phyloP scores from a whole-genome alignment of 2,888 invertebrate genomes.

The Lagria hirta region DNA sequence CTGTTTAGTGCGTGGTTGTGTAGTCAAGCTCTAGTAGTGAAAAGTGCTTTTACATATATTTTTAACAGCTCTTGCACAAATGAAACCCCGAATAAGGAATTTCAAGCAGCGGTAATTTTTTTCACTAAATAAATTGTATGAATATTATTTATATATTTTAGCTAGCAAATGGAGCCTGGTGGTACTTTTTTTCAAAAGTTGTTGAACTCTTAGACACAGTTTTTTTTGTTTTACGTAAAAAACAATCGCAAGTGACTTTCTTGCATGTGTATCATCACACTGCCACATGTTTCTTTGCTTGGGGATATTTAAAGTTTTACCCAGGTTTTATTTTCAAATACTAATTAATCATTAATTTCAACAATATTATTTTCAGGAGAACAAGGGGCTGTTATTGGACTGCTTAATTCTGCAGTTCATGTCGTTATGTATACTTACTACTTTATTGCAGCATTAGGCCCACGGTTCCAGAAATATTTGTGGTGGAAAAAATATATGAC shows the following conservation, averaged over 20 bases:
- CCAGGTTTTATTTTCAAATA: conserved; percentile 68
- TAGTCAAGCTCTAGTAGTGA: conserved; percentile 50
- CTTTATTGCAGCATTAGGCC: conserved; percentile 83
- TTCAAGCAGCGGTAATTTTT: conserved; percentile 37
- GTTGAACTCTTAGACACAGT: conserved; percentile 78
- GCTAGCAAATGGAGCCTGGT: conserved; percentile 70
- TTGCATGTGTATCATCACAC: conserved; percentile 89
- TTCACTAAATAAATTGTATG: conserved; percentile 1
- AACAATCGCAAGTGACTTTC: conserved; percentile 83
- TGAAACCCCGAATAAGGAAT: conserved; percentile 39
- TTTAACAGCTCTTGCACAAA: conserved; percentile 42
- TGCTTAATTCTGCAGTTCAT: conserved; percentile 88
- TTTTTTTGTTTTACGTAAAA: conserved; percentile 89
- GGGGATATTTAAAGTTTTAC: conserved; percentile 77
- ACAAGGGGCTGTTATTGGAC: conserved; percentile 82
- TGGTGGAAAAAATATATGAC: conserved; percentile 97
- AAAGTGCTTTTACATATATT: conserved; percentile 37
- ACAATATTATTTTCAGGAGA: conserved; percentile 66
- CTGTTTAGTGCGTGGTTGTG: conserved; percentile 77
- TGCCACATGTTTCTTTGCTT: conserved; percentile 75
- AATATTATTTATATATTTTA: conserved; percentile 41
- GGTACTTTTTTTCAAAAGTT: conserved; percentile 78
- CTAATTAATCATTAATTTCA: too few relatives aligned
- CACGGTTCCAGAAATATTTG: conserved; percentile 81
- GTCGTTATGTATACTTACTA: conserved; percentile 92